phyloP scores from a whole-genome alignment of 2,888 invertebrate species.

The Cordilura impudica region DNA sequence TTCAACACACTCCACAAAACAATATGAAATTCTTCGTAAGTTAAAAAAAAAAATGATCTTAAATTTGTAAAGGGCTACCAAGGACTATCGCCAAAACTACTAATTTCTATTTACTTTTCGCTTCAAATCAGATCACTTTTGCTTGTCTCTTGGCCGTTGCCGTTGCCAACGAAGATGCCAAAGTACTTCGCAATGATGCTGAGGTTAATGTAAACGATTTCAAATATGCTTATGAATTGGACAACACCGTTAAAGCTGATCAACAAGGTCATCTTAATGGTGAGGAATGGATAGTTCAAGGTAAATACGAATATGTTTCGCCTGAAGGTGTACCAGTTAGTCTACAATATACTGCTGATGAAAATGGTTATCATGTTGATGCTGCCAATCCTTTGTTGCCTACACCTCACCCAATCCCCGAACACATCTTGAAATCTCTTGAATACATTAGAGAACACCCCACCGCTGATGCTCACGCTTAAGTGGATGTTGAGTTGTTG shows the following conservation, averaged over 20 bases:
- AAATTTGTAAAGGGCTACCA: not conserved
- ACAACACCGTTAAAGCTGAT: slow-evolving; percentile 66
- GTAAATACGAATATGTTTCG: slow-evolving; percentile 61
- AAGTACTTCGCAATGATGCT: slow-evolving; percentile 65
- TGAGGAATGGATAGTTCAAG: slow-evolving; percentile 63
- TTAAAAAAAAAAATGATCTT: slow-evolving; percentile 7
- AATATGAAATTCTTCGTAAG: slow-evolving; percentile 65
- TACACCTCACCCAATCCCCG: slow-evolving; percentile 71
- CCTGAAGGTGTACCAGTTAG: slow-evolving; percentile 69
- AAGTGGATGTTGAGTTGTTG: not conserved
- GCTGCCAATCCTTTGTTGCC: slow-evolving; percentile 69
- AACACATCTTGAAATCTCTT: slow-evolving; percentile 63
- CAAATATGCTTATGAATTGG: slow-evolving; percentile 67
- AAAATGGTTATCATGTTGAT: slow-evolving; percentile 67
- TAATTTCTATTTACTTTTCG: not conserved
- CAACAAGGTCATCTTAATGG: slow-evolving; percentile 66
- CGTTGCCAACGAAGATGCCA: slow-evolving; percentile 67
- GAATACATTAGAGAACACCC: slow-evolving; percentile 66
- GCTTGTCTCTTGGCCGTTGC: slow-evolving; percentile 70
- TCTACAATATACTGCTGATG: slow-evolving; percentile 66
- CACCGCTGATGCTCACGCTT: not conserved
- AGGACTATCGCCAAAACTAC: not conserved
- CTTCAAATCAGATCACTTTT: slow-evolving; percentile 67
- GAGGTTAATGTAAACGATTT: slow-evolving; percentile 68
- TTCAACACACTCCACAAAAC: slow-evolving; percentile 34